These are phyloP conservation scores for Nesometra sesokonis DNA, from an alignment of 35 echinoderm and acorn worm species.

Conservation along the genomic window DNA sequence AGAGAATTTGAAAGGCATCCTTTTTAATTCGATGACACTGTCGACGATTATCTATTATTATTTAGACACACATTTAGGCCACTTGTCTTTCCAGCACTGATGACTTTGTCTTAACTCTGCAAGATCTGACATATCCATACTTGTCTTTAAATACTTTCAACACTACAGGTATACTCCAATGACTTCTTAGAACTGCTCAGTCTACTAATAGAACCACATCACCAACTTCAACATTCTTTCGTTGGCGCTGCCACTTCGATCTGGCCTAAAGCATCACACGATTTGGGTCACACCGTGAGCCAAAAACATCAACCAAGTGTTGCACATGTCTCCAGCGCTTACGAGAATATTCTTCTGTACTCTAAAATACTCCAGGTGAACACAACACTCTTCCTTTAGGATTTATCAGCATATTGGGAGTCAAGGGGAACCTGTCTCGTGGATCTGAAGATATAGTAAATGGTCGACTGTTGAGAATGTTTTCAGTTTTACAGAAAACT, in stretches of 20 bases:
- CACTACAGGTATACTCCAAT: constrained; percentile 16
- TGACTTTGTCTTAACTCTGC: neutral
- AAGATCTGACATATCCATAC: constrained; percentile 3
- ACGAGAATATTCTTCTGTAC: constrained; percentile 30
- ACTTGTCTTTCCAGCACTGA: constrained; percentile 23
- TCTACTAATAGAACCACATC: constrained; percentile 35
- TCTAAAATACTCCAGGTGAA: neutral
- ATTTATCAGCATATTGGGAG: neutral
- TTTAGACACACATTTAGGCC: neutral
- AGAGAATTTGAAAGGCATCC: too few species aligned
- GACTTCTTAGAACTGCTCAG: neutral
- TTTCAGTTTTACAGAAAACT: constrained; percentile 28
- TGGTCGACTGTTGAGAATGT: constrained; percentile 6
- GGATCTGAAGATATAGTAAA: constrained; percentile 15
- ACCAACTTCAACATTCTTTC: constrained; percentile 13
- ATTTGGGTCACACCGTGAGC: constrained; percentile 22
- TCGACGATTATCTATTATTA: too few species aligned
- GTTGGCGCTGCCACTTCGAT: constrained; percentile 3
- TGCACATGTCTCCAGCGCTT: constrained; percentile 49
- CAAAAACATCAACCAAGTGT: constrained; percentile 32
- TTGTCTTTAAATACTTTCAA: neutral
- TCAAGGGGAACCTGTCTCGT: neutral
- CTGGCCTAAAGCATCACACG: neutral
- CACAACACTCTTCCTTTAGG: neutral
- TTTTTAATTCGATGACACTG: too few species aligned